Percentiles rank a stretch among this genome's conserved stretches.
These are phyloP conservation scores for Poeciliopsis prolifica DNA, from an alignment of 2,113 vertebrate species.

Conservation along the genomic window DNA sequence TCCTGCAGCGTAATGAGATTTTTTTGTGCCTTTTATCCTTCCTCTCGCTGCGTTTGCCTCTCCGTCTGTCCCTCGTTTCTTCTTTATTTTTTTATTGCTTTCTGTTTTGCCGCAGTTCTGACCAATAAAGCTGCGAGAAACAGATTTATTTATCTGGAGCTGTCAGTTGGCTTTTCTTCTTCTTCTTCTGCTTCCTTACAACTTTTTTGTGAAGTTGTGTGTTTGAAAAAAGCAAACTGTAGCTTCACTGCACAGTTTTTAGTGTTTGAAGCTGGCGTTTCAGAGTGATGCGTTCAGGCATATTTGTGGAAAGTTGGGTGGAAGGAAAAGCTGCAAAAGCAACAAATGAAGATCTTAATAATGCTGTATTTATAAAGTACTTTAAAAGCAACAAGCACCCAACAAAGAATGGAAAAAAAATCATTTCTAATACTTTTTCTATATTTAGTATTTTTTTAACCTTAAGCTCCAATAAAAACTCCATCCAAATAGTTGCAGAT, in stretches of 20 bases:
- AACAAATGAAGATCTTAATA: no score
- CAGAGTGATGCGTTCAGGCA: no score
- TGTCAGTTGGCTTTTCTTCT: neutral
- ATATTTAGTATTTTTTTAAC: no score
- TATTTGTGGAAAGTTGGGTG: neutral
- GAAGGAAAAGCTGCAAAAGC: neutral
- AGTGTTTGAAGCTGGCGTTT: neutral
- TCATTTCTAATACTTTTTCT: no score
- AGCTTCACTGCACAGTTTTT: neutral
- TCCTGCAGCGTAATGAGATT: conserved; percentile 39
- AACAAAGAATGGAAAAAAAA: no score
- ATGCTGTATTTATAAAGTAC: no score
- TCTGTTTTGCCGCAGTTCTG: conserved; percentile 20
- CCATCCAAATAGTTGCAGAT: no score
- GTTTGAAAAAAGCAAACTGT: no score
- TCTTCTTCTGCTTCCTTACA: conserved; percentile 18
- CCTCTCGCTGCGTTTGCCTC: conserved; percentile 23
- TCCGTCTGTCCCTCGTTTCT: conserved; percentile 13
- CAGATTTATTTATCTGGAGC: conserved; percentile 21
- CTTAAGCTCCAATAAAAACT: no score
- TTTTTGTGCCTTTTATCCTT: conserved; percentile 21
- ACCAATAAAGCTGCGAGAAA: conserved; percentile 15
- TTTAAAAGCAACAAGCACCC: no score
- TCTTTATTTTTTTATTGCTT: conserved; percentile 20
- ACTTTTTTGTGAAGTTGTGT: neutral